Conservation (phyloP, 2,113 vertebrate species). For the Centropus unirufus region DNA sequence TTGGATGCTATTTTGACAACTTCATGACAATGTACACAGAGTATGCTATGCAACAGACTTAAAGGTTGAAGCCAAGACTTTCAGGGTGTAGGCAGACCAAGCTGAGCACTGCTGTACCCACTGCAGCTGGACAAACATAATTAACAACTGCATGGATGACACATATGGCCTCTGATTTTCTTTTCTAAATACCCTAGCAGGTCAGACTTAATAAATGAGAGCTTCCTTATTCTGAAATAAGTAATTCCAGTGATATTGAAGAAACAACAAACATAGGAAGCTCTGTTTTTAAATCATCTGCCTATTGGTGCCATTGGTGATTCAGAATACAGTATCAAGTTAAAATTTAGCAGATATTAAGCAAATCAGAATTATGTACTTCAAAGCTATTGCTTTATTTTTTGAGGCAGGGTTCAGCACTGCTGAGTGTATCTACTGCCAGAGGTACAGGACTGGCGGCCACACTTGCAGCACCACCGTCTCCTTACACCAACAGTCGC, state of each 20-base stretch:
- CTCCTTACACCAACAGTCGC: background rate
- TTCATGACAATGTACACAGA: background rate
- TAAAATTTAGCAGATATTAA: background rate
- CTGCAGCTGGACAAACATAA: fast-evolving
- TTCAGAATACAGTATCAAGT: background rate
- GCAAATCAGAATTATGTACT: background rate
- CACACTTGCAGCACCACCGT: fast-evolving
- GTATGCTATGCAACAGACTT: background rate
- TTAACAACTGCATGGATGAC: background rate
- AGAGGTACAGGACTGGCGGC: background rate
- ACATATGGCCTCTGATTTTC: fast-evolving
- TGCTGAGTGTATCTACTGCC: background rate
- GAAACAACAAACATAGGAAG: background rate
- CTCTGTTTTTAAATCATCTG: background rate
- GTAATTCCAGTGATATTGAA: background rate
- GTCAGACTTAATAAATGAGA: background rate
- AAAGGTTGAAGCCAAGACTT: background rate
- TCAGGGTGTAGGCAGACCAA: background rate
- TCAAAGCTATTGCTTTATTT: background rate
- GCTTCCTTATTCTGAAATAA: background rate
- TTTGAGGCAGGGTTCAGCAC: background rate
- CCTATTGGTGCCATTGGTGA: background rate
- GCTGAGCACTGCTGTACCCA: background rate
- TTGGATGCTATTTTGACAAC: background rate
- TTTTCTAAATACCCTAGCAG: background rate